These are phyloP conservation scores for Stichopus horrens DNA, from an alignment of 53 echinoderm and acorn worm species.

Conservation along the genomic window DNA sequence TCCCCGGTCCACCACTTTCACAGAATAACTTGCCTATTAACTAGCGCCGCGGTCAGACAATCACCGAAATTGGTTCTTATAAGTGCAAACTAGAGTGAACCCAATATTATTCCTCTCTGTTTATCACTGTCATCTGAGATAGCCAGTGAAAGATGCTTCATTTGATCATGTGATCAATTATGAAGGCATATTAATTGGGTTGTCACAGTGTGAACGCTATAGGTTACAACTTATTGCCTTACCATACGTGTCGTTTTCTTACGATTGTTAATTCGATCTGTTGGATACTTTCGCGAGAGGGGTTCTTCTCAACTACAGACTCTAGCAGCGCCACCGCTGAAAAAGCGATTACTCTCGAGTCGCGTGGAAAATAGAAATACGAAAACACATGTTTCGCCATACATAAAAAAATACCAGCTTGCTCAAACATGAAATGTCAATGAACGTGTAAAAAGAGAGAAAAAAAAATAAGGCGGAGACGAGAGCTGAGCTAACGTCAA, in stretches of 20 bases:
- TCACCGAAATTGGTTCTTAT: too few relatives aligned
- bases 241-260: conserved; percentile 12
- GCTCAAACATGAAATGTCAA: conserved; percentile 3
- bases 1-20: too few relatives aligned
- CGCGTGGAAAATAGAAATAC: conserved; percentile 5
- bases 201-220: conserved; percentile 22
- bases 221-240: neutral
- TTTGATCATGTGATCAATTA: conserved; percentile 12
- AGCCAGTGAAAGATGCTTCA: neutral
- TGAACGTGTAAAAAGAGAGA: conserved; percentile 31
- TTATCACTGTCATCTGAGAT: neutral
- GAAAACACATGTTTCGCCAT: conserved; percentile 11
- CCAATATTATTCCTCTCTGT: too few relatives aligned
- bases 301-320: conserved; percentile 3
- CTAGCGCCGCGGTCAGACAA: too few relatives aligned
- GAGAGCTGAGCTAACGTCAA: conserved; percentile 14
- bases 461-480: neutral
- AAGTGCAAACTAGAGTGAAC: too few relatives aligned
- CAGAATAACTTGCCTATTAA: too few relatives aligned
- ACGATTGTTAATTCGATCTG: neutral
- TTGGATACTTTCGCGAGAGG: conserved; percentile 22
- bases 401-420: conserved; percentile 9
- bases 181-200: conserved; percentile 22
- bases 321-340: conserved; percentile 26
- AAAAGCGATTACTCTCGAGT: conserved; percentile 26